Evolutionary conservation across 2,888 invertebrate species (phyloP).

Genomic region (Diplolepis rosae): DNA sequence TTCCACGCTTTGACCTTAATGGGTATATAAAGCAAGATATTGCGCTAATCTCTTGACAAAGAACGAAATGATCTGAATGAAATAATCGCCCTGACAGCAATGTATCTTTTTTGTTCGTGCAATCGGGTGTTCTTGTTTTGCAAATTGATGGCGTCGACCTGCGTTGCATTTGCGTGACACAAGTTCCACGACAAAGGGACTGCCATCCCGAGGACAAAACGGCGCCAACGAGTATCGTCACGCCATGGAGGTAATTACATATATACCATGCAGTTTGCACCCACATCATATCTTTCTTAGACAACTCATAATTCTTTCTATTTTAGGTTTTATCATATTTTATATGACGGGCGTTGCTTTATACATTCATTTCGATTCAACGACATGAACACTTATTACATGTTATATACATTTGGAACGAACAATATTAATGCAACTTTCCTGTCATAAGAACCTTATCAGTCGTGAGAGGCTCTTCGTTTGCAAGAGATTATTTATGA

Average conservation of each 20-base stretch:
- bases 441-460: neutral
- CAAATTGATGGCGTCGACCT: neutral
- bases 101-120: neutral
- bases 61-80: neutral
- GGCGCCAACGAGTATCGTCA: neutral
- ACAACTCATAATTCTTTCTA: neutral
- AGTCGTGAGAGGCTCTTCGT: neutral
- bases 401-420: neutral
- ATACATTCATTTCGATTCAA: neutral
- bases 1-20: too few relatives aligned
- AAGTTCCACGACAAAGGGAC: neutral
- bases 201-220: neutral
- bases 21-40: neutral
- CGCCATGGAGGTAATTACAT: neutral
- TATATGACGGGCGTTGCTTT: neutral
- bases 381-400: neutral
- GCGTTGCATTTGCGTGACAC: neutral
- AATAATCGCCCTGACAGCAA: neutral
- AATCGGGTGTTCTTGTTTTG: neutral
- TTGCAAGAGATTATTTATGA: neutral
- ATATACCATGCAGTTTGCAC: neutral
- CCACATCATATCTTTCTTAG: neutral
- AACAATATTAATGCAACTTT: neutral
- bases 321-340: neutral
- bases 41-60: neutral